Conservation (phyloP, 2,888 invertebrate species). For the Ichneumoninae sp. region DNA sequence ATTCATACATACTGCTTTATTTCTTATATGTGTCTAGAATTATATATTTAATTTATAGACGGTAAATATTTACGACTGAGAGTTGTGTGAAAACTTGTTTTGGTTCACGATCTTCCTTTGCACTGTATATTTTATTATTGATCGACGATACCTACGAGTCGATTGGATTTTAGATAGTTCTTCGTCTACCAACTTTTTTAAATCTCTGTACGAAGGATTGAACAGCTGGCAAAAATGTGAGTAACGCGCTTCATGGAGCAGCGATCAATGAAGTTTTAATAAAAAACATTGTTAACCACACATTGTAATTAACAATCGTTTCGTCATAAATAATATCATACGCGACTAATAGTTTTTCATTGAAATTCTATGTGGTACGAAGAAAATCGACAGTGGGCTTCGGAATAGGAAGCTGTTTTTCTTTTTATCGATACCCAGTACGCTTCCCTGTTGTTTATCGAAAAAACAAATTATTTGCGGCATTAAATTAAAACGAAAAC, state of each 20-base stretch:
- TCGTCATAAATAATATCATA: not conserved
- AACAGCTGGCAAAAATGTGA: not conserved
- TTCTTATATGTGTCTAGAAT: slow-evolving; percentile 58
- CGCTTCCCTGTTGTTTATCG: not conserved
- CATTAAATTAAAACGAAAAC: slow-evolving; percentile 51
- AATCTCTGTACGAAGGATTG: not conserved
- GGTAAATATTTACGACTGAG: slow-evolving; percentile 53
- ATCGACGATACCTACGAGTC: slow-evolving; percentile 1
- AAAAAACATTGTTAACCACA: slow-evolving; percentile 9
- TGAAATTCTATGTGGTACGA: not conserved
- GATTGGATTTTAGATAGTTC: slow-evolving; percentile 25
- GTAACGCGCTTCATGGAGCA: not conserved
- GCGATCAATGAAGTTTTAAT: slow-evolving; percentile 4
- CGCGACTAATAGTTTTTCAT: not conserved
- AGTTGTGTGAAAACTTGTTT: slow-evolving; percentile 48
- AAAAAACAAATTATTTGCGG: slow-evolving; percentile 48
- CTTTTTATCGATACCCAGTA: not conserved
- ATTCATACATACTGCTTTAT: slow-evolving; percentile 57
- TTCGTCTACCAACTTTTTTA: not conserved
- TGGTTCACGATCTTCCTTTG: slow-evolving; percentile 30
- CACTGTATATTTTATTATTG: slow-evolving; percentile 33
- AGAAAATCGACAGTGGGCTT: not conserved
- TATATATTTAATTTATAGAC: slow-evolving; percentile 59
- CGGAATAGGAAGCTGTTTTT: not conserved
- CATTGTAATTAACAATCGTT: not conserved